These are phyloP conservation scores for Poicephalus gulielmi DNA, from an alignment of 2,113 vertebrate genomes.

Conservation along the genomic window DNA sequence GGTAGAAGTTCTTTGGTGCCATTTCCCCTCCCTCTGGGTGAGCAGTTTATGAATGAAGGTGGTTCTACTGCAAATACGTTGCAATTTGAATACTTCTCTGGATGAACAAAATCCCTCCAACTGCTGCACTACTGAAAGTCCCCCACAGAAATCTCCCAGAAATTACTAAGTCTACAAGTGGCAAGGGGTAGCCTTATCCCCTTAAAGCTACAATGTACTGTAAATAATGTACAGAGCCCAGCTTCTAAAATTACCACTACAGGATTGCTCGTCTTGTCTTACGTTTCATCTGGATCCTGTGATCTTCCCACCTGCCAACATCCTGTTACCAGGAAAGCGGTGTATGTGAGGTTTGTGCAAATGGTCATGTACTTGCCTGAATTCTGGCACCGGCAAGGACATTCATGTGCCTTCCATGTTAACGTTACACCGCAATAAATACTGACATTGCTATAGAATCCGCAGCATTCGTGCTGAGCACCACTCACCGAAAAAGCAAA, in stretches of 20 bases:
- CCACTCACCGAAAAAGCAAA: not conserved
- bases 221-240: slow-evolving; percentile 61
- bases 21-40: not conserved
- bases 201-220: slow-evolving; percentile 31
- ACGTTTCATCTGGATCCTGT: slow-evolving; percentile 54
- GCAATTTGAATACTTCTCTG: not conserved
- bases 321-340: slow-evolving; percentile 38
- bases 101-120: not conserved
- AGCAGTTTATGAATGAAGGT: not conserved
- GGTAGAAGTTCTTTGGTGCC: not conserved
- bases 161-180: not conserved
- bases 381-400: slow-evolving; percentile 16
- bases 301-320: slow-evolving; percentile 65
- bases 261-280: slow-evolving; percentile 16
- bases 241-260: slow-evolving; percentile 61
- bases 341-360: slow-evolving; percentile 28
- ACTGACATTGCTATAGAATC: not conserved
- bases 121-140: not conserved
- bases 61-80: not conserved
- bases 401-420: slow-evolving; percentile 15
- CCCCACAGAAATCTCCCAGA: not conserved
- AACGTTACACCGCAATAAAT: not conserved
- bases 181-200: not conserved
- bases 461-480: not conserved
- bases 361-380: slow-evolving; percentile 32